These are phyloP conservation scores for Tetragonula clypearis DNA, from an alignment of 1,140 invertebrate species.

Conservation along the genomic window DNA sequence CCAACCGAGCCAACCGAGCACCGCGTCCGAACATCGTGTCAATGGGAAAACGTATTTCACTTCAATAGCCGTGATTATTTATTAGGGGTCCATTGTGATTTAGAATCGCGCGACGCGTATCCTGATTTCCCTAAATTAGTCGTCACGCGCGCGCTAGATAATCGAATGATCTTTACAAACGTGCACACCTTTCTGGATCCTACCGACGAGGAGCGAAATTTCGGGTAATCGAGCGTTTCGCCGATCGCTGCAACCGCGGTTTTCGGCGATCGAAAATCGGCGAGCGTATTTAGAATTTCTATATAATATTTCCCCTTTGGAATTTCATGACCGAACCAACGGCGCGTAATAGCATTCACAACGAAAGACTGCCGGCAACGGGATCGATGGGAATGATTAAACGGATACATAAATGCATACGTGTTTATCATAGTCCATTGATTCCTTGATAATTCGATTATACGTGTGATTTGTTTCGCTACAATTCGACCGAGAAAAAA, in stretches of 20 bases:
- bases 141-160: background rate
- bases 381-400: constrained; percentile 17
- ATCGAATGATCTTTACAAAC: background rate
- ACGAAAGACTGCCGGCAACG: background rate
- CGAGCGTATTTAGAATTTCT: too few relatives aligned
- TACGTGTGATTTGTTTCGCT: constrained; percentile 32
- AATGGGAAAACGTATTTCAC: background rate
- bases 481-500: constrained; percentile 28
- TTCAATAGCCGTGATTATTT: too few relatives aligned
- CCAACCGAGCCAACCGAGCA: too few relatives aligned
- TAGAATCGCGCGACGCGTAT: background rate
- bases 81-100: background rate
- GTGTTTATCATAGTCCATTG: constrained; percentile 35
- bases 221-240: background rate
- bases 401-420: constrained; percentile 17
- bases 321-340: background rate
- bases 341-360: background rate
- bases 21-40: background rate
- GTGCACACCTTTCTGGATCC: background rate
- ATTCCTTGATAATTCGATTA: constrained; percentile 40
- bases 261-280: too few relatives aligned
- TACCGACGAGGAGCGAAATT: too few relatives aligned
- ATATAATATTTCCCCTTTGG: background rate
- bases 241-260: background rate
- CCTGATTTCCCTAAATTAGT: background rate